Percentiles rank a stretch among this genome's conserved stretches.
Evolutionary conservation across 2,888 invertebrate species (phyloP).

Genomic region (Phaonia tiefii): DNA sequence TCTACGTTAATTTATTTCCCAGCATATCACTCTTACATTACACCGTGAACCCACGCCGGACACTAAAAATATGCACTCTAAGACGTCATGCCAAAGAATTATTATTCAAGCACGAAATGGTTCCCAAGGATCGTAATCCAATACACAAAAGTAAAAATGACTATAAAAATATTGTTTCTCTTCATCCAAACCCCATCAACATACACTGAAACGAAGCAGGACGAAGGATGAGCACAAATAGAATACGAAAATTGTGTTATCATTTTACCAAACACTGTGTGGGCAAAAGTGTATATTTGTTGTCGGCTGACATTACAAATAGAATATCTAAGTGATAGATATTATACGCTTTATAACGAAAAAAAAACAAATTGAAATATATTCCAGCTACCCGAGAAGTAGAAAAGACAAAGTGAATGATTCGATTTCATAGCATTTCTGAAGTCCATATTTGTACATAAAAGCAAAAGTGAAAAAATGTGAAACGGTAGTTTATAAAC

Average conservation of each 20-base stretch:
- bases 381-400: too few relatives aligned
- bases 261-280: background rate
- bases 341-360: constrained; percentile 24
- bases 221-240: background rate
- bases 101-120: constrained; percentile 28
- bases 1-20: too few relatives aligned
- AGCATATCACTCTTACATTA: background rate
- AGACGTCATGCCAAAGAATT: constrained; percentile 50
- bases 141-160: constrained; percentile 13
- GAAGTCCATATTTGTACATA: background rate
- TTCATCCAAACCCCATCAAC: background rate
- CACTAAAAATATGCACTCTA: background rate
- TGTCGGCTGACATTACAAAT: constrained; percentile 6
- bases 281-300: background rate
- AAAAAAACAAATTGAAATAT: constrained; percentile 29
- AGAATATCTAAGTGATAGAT: constrained; percentile 12
- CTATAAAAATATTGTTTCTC: background rate
- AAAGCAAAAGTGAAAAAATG: too few relatives aligned
- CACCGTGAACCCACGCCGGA: background rate
- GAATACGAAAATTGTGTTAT: constrained; percentile 4
- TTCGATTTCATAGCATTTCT: too few relatives aligned
- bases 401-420: background rate
- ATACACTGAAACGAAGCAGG: background rate
- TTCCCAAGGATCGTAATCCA: constrained; percentile 48
- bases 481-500: constrained; percentile 26